phyloP scores from a whole-genome alignment of 1,140 invertebrate genomes.

The Tetramorium simillimum region DNA sequence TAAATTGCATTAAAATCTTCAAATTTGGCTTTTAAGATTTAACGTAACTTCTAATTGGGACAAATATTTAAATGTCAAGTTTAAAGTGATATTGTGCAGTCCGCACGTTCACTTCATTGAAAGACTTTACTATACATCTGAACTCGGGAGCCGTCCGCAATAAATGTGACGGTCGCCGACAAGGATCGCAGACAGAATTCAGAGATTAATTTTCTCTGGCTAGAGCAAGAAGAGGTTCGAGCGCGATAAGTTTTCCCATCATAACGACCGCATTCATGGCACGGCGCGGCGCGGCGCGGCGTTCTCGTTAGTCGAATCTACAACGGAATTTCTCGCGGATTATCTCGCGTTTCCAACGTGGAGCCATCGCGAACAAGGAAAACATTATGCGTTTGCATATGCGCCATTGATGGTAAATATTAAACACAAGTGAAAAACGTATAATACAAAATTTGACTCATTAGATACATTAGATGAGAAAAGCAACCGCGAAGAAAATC shows the following conservation, averaged over 20 bases:
- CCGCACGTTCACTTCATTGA: constrained; percentile 1
- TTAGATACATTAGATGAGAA: not conserved
- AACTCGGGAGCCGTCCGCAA: not conserved
- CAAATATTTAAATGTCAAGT: constrained; percentile 1
- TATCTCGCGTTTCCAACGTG: not conserved
- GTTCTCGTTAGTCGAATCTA: constrained; percentile 13
- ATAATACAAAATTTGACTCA: not conserved
- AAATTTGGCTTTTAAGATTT: not conserved
- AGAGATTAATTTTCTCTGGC: not conserved
- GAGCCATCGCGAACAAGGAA: constrained; percentile 46
- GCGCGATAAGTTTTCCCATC: constrained; percentile 44
- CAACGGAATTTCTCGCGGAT: not conserved
- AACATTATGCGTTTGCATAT: constrained; percentile 59
- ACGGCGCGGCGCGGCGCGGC: not conserved
- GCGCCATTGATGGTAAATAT: not conserved
- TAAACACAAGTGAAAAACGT: not conserved
- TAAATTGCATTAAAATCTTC: not conserved
- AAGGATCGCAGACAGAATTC: constrained; percentile 47
- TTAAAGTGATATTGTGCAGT: not conserved
- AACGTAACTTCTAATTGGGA: constrained; percentile 4
- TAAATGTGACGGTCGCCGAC: not conserved
- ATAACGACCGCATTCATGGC: constrained; percentile 69
- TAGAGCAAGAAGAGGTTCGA: not conserved
- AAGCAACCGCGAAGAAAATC: not conserved
- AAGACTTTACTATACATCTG: constrained; percentile 10